Conservation (phyloP, 2,113 vertebrate genomes). For the Bufo gargarizans region DNA sequence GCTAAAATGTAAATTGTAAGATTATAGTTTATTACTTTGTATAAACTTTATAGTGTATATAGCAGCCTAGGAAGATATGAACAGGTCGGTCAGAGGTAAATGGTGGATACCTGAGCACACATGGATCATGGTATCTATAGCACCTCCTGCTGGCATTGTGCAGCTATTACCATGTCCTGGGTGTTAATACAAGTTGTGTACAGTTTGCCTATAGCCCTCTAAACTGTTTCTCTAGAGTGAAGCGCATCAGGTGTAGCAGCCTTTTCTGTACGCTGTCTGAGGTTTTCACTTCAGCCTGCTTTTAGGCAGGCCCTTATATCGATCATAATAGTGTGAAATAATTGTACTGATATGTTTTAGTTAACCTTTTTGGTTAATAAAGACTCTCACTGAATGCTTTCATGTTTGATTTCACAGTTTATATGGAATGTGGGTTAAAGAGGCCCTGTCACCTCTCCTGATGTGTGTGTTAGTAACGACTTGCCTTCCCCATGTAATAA, state of each 20-base stretch:
- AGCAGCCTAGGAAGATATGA: background rate
- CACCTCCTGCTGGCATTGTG: background rate
- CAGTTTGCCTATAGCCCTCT: background rate
- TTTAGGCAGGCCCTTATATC: background rate
- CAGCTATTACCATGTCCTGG: no score
- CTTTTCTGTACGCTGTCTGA: constrained; percentile 19
- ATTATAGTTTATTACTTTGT: background rate
- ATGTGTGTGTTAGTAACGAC: no score
- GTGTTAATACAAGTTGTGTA: background rate
- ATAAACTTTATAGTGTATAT: background rate
- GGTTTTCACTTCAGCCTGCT: background rate
- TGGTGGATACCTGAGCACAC: no score
- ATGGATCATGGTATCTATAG: background rate
- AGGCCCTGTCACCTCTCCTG: no score
- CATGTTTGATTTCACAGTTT: background rate
- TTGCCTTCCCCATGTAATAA: no score
- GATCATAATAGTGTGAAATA: background rate
- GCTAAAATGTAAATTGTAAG: background rate
- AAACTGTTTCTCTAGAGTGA: background rate
- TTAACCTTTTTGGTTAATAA: background rate
- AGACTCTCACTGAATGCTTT: background rate
- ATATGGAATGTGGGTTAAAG: no score
- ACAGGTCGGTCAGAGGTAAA: no score
- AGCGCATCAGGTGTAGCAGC: background rate
- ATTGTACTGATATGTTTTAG: background rate